These are phyloP conservation scores for Ischnura elegans DNA, from an alignment of 2,888 invertebrate species.

Conservation along the genomic window DNA sequence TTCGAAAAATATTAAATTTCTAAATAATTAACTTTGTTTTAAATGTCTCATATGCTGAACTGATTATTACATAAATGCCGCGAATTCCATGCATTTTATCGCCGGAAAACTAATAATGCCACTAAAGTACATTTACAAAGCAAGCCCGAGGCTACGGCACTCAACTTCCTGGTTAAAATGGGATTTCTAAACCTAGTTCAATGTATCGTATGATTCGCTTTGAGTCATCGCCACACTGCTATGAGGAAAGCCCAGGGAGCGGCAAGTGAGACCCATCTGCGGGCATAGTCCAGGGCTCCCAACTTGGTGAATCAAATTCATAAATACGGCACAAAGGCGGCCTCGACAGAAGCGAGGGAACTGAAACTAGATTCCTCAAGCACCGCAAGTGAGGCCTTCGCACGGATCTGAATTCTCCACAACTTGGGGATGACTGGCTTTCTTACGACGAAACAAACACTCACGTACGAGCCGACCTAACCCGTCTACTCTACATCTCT, in stretches of 20 bases:
- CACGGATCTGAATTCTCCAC: background rate
- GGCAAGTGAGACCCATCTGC: background rate
- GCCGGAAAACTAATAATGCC: no score
- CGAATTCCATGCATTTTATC: no score
- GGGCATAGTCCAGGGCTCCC: background rate
- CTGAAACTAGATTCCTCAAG: background rate
- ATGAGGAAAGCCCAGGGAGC: background rate
- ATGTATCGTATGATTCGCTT: background rate
- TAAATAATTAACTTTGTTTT: no score
- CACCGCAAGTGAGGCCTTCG: background rate
- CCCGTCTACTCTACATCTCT: background rate
- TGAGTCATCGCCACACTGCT: background rate
- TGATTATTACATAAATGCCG: no score
- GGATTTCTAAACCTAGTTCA: background rate
- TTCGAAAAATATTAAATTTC: no score
- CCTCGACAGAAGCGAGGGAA: background rate
- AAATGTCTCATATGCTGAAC: no score
- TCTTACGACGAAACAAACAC: background rate
- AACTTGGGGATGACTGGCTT: background rate
- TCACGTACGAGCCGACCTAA: background rate
- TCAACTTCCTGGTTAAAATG: no score
- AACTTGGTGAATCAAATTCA: constrained; percentile 5
- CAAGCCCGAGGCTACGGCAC: no score
- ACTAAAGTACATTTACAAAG: no score
- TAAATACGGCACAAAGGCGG: background rate